Evolutionary conservation across 2,888 invertebrate species (phyloP).

Genomic region (Matsumyia berberina): DNA sequence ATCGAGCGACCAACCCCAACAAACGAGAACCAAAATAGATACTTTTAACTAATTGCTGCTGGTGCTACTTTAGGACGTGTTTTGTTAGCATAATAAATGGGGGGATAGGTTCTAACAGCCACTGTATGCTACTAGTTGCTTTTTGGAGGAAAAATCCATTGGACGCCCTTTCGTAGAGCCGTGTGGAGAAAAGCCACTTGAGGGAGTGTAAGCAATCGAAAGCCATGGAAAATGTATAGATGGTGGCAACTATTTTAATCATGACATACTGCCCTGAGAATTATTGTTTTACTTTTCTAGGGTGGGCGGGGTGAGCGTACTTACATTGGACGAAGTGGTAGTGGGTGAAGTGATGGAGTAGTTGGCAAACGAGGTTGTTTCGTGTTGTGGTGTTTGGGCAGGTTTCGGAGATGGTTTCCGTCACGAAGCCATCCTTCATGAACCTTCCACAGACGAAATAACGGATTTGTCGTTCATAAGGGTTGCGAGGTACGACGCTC

Average conservation of each 20-base stretch:
- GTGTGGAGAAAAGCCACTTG: not conserved
- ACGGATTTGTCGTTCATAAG: no score
- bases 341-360: no score
- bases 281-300: not conserved
- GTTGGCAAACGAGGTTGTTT: no score
- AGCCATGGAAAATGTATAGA: slow-evolving; percentile 4
- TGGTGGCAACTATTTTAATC: not conserved
- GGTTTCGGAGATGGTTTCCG: no score
- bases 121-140: not conserved
- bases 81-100: not conserved
- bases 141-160: not conserved
- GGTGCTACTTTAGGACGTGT: not conserved
- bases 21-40: not conserved
- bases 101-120: not conserved
- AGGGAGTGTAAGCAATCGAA: not conserved
- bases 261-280: not conserved
- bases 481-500: no score
- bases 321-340: no score
- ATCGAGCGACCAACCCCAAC: not conserved
- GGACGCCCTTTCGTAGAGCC: no score
- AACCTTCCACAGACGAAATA: no score
- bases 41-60: slow-evolving; percentile 5
- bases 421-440: no score
- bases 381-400: no score
- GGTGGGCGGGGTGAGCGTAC: no score